Evolutionary conservation across 2,797 vertebrate genomes (phyloP), one percentile per base, ranked within the genome.

Genomic region (Gymnothorax reevesii): DNA sequence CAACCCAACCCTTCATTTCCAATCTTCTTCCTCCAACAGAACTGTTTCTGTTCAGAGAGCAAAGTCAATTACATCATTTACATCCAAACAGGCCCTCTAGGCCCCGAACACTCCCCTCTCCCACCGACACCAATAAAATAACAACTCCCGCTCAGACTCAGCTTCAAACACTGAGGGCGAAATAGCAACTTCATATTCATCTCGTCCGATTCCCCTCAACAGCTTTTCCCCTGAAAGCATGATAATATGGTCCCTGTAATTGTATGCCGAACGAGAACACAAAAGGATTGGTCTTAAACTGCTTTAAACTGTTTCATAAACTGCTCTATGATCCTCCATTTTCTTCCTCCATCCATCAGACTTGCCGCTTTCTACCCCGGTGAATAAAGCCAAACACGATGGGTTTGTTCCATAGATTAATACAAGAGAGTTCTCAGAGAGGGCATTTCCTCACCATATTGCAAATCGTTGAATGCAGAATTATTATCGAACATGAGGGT

Each of bases 31-130:
- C 7, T 0, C 75, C 49, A 52, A 49, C 15, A 79, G 42, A 54
- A 17, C 49, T 54, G 75, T 22, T 79, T 20, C 75, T n/a, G 49
- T 54, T 79, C 42, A 79, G 49, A 49, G 20, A 82, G 66, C 71
- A 33, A 17, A 59, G 73, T 86, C 75, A 88, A 84, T 86, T 86
- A 84, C 57, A 94, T 93, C 90, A 91, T 94, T 93, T 91, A 92
- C 90, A 93, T 92, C 92, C 92, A 91, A 49, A 54, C 54, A 60
- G 79, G 82, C 88, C 88, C 89, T 92, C 90, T 88, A 89, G 93
- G 89, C 89, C 88, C 87, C 85, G 69, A 90, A 91, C 86, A 5
- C 62, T 6, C 3, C 62, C 62, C 62, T 22, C 62, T 22, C 22
- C 62, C 7, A 9, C 57, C 57, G 9, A 9, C 7, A 12, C 57